A percentile compares a stretch with the other conserved stretches of the same genome.
phyloP scores from a whole-genome alignment of 1,140 invertebrate genomes.

The Brachionus angularis region DNA sequence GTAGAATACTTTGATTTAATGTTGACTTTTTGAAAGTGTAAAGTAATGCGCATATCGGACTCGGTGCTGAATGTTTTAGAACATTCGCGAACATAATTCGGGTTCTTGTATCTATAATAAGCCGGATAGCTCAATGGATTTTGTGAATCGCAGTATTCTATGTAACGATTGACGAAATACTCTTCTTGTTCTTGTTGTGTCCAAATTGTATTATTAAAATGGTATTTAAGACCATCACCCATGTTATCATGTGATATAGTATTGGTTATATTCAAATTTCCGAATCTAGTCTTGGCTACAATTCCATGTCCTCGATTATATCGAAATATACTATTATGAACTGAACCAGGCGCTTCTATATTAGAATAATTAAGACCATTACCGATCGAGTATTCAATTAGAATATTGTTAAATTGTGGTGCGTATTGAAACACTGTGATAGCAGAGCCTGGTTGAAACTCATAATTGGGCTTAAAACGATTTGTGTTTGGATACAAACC shows the following conservation, averaged over 20 bases:
- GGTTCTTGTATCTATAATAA: slow-evolving; percentile 72
- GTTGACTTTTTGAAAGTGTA: slow-evolving; percentile 41
- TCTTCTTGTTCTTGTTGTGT: slow-evolving; percentile 38
- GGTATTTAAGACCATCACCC: slow-evolving; percentile 71
- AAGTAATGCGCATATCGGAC: neutral
- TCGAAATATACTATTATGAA: slow-evolving; percentile 14
- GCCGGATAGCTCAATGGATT: slow-evolving; percentile 29
- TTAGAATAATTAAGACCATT: slow-evolving; percentile 40
- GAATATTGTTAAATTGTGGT: slow-evolving; percentile 16
- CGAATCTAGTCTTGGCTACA: slow-evolving; percentile 70
- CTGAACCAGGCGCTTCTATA: neutral
- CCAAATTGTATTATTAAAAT: slow-evolving; percentile 42
- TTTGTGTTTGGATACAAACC: slow-evolving; percentile 28
- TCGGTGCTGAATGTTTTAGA: slow-evolving; percentile 5
- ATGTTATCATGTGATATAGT: slow-evolving; percentile 82
- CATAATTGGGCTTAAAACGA: neutral
- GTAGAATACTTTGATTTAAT: slow-evolving; percentile 6
- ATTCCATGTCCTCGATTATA: slow-evolving; percentile 66
- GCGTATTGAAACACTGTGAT: slow-evolving; percentile 42
- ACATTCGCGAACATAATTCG: slow-evolving; percentile 58
- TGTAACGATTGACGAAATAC: slow-evolving; percentile 3
- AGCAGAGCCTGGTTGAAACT: slow-evolving; percentile 10
- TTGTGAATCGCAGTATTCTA: slow-evolving; percentile 32
- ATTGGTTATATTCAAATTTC: slow-evolving; percentile 84
- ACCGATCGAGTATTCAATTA: slow-evolving; percentile 24